Evolutionary conservation across 2,888 invertebrate species (phyloP), one percentile per base, ranked within the genome.

Genomic region (Sarcophaga caerulescens): DNA sequence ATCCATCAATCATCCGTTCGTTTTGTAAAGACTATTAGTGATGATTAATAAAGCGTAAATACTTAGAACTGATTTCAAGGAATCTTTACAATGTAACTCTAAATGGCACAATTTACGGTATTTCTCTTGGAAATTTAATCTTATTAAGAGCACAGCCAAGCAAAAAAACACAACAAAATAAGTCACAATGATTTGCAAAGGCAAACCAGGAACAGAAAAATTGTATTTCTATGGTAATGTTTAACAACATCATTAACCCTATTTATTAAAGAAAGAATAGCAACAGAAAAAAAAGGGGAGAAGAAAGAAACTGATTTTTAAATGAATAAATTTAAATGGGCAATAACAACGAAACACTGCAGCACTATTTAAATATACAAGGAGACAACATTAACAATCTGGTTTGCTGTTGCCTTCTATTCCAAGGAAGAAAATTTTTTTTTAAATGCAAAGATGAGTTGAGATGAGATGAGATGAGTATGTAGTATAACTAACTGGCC

Each of bases 11-110:
- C 81, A 82, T 44, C 11, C 6, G 35, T 35, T 1, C 8, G 4
- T 75, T 70, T 66, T 60, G 52, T 79, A 62, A 71, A 45, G 77
- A 75, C 78, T 79, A 79, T 85, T 85, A 79, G 79, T 19, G 52
- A 79, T 81, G 81, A 85, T 85, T 79, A 85, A 85, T 85, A 85
- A 85, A 85, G 70, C 77, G 44, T 79, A 81, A 81, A 75, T 78
- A 78, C 81, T 66, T 71, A 12, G 78, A 81, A 78, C 35, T 75
- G 59, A 66, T 75, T 81, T 23, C 19, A 78, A 79, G 74, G 81
- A 75, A 85, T 79, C 75, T 70, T 65, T 5, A 17, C 60, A 45
- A 10, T 52, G 21, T 62, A 47, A 44, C 52, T 65, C 45, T 57
- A 47, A 45, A 8, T 47, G 45, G 57, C n/a, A 59, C 71, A 79